Base-by-base conservation (phyloP, 2,113 vertebrate genomes). In the Leucopternis melanops region DNA sequence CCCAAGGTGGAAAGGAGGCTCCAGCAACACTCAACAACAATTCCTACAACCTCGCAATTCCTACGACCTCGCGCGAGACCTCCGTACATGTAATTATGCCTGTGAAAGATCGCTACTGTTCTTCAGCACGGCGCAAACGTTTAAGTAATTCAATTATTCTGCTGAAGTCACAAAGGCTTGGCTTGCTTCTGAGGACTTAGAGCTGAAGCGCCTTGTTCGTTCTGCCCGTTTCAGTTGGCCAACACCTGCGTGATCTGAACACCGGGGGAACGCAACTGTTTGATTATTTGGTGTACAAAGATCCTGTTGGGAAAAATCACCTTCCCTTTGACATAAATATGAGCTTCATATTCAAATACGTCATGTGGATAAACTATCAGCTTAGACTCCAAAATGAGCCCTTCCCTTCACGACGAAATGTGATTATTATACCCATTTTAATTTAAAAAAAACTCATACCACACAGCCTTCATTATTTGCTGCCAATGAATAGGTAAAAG, bases 121-220 rank as follows among this genome's bases (percentile, higher is more conserved):
- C 75, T 81, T 66, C 0, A 0, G 13, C 9, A 0, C 2, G 1
- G 23, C 8, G 23, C 13, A 61, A 58, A 70, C 20, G 29, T 25
- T 49, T 17, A 69, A 81, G 23, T 25, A 32, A 58, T 74, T 63
- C 16, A 15, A 49, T 55, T 81, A 67, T 66, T 40, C 45, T 40
- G 10, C 49, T 23, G 34, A 92, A 94, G 50, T 70, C 27, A 40
- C 59, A 65, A 87, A 65, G 52, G 67, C 59, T 77, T 63, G 29
- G 65, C 34, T 90, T 57, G 31, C 8, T 80, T 12, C 54, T 38
- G n/a, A 75, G 44, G 65, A 57, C 75, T 72, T 72, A 40, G 45
- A 36, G 42, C 38, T 45, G 2, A 71, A 55, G 8, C 10, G 11
- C 34, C 25, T 55, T 62, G 29, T 10, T 79, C 27, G 14, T 31